These are phyloP conservation scores for Etheostoma nigrum DNA, from an alignment of 2,797 vertebrate genomes.

Conservation along the genomic window DNA sequence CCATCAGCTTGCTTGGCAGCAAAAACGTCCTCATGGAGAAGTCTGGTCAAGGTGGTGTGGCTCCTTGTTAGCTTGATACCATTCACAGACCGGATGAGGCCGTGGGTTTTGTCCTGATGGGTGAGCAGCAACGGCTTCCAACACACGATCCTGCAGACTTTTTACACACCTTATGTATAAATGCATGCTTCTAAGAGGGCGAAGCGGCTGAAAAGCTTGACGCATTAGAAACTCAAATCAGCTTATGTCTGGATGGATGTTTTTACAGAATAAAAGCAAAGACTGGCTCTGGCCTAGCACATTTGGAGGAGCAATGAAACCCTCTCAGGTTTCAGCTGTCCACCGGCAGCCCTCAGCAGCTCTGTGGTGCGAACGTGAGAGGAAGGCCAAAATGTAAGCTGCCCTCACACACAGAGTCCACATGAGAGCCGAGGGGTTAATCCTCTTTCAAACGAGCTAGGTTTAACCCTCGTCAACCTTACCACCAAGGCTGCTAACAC, in stretches of 20 bases:
- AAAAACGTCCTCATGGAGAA: constrained; percentile 20
- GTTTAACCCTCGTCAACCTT: constrained; percentile 78
- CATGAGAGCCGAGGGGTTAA: constrained; percentile 77
- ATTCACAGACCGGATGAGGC: constrained; percentile 49
- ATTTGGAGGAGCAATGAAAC: constrained; percentile 46
- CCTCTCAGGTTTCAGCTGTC: constrained; percentile 79
- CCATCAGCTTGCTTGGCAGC: constrained; percentile 42
- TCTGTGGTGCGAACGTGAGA: constrained; percentile 71
- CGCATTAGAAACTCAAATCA: constrained; percentile 55
- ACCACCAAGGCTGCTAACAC: constrained; percentile 65
- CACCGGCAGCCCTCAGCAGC: constrained; percentile 31
- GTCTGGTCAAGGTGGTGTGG: constrained; percentile 22
- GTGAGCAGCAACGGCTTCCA: constrained; percentile 3
- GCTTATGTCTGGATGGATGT: constrained; percentile 56
- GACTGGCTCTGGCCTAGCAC: constrained; percentile 19
- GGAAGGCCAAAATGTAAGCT: constrained; percentile 71
- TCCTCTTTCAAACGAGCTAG: constrained; percentile 81
- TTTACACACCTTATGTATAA: constrained; percentile 20
- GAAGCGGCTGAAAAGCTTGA: constrained; percentile 60
- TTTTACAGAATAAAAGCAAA: constrained; percentile 63
- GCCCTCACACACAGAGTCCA: constrained; percentile 68
- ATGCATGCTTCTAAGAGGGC: constrained; percentile 43
- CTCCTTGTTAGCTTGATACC: constrained; percentile 48
- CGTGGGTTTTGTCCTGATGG: constrained; percentile 6
- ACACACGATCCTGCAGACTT: constrained; percentile 21